A percentile compares a stretch with the other conserved stretches of the same genome.
These are phyloP conservation scores for Sus scrofa DNA, from an alignment of 2,113 vertebrate genomes.

Conservation along the genomic window DNA sequence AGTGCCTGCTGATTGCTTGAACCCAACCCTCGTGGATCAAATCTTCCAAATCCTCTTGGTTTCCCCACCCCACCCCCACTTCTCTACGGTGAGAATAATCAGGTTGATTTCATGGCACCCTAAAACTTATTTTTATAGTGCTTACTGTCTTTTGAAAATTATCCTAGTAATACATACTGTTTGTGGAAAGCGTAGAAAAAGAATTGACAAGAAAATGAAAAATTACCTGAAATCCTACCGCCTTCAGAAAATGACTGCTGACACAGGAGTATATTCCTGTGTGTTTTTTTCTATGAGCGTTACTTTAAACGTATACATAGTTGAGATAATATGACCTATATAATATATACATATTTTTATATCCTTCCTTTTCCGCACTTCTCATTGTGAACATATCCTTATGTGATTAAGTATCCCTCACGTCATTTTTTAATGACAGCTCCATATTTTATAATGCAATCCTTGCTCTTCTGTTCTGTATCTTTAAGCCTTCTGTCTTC, in stretches of 20 bases:
- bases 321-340: neutral
- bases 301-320: neutral
- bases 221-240: neutral
- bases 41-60: neutral
- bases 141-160: neutral
- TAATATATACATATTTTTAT: neutral
- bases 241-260: constrained; percentile 6
- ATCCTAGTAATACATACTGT: neutral
- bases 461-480: neutral
- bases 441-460: neutral
- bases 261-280: neutral
- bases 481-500: constrained; percentile 10
- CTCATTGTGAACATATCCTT: neutral
- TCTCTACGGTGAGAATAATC: neutral
- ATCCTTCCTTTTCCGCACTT: neutral
- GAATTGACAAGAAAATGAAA: neutral
- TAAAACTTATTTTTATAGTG: neutral
- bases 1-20: fast-evolving
- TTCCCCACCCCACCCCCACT: neutral
- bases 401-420: neutral
- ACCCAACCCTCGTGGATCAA: fast-evolving
- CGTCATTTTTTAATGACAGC: neutral
- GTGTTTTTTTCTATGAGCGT: neutral
- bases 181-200: constrained; percentile 19
- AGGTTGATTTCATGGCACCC: neutral